Percentiles rank a stretch among this genome's conserved stretches.
Conservation (phyloP, 2,113 vertebrate species). For the Chascanopsetta lugubris region DNA sequence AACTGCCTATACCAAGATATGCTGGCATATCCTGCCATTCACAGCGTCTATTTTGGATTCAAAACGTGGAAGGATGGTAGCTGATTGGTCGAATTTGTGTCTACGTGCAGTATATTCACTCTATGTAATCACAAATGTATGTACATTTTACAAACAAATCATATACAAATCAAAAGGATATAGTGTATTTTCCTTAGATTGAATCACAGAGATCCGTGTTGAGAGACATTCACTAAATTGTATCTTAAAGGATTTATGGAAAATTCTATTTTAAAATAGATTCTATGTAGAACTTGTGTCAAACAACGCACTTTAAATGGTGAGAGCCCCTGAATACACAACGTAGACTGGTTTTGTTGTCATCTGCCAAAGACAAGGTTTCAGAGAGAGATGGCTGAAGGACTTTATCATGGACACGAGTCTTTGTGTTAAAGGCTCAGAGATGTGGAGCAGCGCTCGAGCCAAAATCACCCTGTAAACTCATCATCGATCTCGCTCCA, state of each 20-base stretch:
- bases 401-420: slow-evolving; percentile 24
- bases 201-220: slow-evolving; percentile 60
- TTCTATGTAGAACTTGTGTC: slow-evolving; percentile 66
- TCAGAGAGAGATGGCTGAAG: slow-evolving; percentile 21
- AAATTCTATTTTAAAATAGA: slow-evolving; percentile 53
- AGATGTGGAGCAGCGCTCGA: slow-evolving; percentile 25
- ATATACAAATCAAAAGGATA: slow-evolving; percentile 52
- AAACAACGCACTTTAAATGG: slow-evolving; percentile 77
- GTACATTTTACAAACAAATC: slow-evolving; percentile 59
- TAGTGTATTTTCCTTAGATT: slow-evolving; percentile 61
- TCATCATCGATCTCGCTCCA: not conserved
- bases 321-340: slow-evolving; percentile 53
- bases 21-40: slow-evolving; percentile 60
- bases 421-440: slow-evolving; percentile 11
- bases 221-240: slow-evolving; percentile 49
- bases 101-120: slow-evolving; percentile 48
- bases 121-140: slow-evolving; percentile 58
- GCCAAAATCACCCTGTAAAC: slow-evolving; percentile 56
- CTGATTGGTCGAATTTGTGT: slow-evolving; percentile 9
- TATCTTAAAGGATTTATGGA: slow-evolving; percentile 47
- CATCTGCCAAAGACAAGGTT: slow-evolving; percentile 77
- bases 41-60: slow-evolving; percentile 45
- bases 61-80: slow-evolving; percentile 8
- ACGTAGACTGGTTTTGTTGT: slow-evolving; percentile 56
- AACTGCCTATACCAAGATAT: slow-evolving; percentile 59